Conservation (phyloP, 2,797 vertebrate species). For the Ctenosaura bakeri region DNA sequence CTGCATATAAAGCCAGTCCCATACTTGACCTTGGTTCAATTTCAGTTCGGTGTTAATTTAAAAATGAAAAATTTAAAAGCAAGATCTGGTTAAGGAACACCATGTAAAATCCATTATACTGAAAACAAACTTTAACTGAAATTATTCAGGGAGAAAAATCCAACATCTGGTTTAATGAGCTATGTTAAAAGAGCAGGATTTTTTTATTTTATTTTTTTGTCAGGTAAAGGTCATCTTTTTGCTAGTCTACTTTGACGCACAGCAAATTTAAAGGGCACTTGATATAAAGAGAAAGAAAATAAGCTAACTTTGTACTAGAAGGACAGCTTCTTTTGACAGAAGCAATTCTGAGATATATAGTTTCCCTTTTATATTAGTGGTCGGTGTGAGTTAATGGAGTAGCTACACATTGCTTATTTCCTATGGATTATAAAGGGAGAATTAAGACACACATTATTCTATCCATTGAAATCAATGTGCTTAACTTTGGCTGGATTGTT, state of each 20-base stretch:
- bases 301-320: constrained; percentile 67
- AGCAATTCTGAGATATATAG: constrained; percentile 52
- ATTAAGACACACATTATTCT: not conserved
- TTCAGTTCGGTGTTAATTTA: constrained; percentile 61
- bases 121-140: constrained; percentile 59
- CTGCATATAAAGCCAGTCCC: constrained; percentile 46
- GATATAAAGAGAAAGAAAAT: constrained; percentile 67
- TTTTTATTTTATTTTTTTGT: constrained; percentile 66
- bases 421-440: not conserved
- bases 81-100: constrained; percentile 49
- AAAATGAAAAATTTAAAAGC: constrained; percentile 39
- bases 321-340: constrained; percentile 52
- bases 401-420: constrained; percentile 32
- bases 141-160: not conserved
- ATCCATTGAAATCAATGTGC: not conserved
- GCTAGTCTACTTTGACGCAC: constrained; percentile 75
- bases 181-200: constrained; percentile 75
- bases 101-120: constrained; percentile 55
- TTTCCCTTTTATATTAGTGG: constrained; percentile 45
- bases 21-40: constrained; percentile 48
- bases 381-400: constrained; percentile 55
- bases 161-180: constrained; percentile 65
- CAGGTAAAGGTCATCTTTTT: constrained; percentile 77
- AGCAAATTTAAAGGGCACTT: constrained; percentile 77
- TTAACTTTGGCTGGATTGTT: not conserved